These are phyloP conservation scores for Dreissena rostriformis DNA, from an alignment of 1,140 invertebrate genomes.

Conservation along the genomic window DNA sequence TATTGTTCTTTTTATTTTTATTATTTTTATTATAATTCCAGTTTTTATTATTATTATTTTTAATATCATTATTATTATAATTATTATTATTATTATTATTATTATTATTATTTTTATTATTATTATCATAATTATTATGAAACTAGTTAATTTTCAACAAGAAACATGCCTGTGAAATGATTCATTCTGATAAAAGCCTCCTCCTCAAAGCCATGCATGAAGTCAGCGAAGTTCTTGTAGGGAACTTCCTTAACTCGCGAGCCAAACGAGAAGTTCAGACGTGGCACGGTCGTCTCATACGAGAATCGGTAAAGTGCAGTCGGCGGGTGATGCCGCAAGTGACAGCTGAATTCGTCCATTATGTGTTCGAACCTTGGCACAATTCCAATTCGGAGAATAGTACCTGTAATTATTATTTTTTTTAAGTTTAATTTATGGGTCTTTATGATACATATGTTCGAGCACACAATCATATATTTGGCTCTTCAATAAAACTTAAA, in stretches of 20 bases:
- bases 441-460: no score
- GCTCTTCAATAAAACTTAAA: no score
- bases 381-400: conserved; percentile 39
- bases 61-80: no score
- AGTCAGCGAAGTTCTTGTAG: conserved; percentile 28
- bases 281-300: conserved; percentile 37
- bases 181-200: conserved; percentile 30
- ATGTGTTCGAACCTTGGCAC: conserved; percentile 35
- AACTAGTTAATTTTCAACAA: no score
- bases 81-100: no score
- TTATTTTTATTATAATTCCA: no score
- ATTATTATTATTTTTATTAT: no score
- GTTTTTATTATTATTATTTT: no score
- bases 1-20: no score
- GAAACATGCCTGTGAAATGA: conserved; percentile 35
- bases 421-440: no score
- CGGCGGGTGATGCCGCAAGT: conserved; percentile 30
- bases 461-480: no score
- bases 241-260: conserved; percentile 15
- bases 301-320: conserved; percentile 20
- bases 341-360: conserved; percentile 32
- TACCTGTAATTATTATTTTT: conserved; percentile 28
- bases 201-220: conserved; percentile 11
- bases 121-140: no score
- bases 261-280: conserved; percentile 30